A percentile compares a stretch with the other conserved stretches of the same genome.
These are phyloP conservation scores for Tricholauxania praeusta DNA, from an alignment of 2,888 invertebrate species.

Conservation along the genomic window DNA sequence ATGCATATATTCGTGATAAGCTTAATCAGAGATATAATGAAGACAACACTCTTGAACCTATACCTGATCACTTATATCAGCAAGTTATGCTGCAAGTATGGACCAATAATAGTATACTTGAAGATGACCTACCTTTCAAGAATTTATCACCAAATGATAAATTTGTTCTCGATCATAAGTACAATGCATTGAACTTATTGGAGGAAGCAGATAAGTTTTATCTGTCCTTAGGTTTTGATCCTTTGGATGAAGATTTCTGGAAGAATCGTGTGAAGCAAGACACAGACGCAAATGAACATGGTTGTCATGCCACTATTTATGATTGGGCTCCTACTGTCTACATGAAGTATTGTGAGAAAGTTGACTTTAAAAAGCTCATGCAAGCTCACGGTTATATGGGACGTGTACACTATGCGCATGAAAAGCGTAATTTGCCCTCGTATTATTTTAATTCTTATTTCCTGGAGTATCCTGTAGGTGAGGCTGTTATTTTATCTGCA, in stretches of 20 bases:
- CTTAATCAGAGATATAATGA: background rate
- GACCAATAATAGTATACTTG: conserved; percentile 11
- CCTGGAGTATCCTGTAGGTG: conserved; percentile 38
- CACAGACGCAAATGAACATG: too few species aligned
- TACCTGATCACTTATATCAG: background rate
- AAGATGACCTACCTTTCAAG: background rate
- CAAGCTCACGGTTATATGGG: conserved; percentile 45
- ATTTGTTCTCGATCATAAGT: conserved; percentile 4
- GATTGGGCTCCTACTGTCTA: conserved; percentile 15
- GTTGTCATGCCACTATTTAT: conserved; percentile 26
- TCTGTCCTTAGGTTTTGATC: conserved; percentile 30
- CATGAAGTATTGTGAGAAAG: conserved; percentile 41
- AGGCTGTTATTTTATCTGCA: conserved; percentile 42
- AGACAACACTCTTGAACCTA: background rate
- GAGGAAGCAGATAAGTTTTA: conserved; percentile 32
- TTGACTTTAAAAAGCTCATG: conserved; percentile 41
- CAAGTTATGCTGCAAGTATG: conserved; percentile 24
- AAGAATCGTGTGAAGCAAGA: background rate
- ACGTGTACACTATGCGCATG: conserved; percentile 35
- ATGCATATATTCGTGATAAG: background rate
- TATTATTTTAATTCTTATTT: conserved; percentile 36
- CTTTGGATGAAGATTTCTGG: conserved; percentile 12
- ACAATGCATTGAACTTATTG: conserved; percentile 27
- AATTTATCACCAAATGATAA: background rate
- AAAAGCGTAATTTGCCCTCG: conserved; percentile 37